phyloP scores from a whole-genome alignment of 2,888 invertebrate genomes.

The Lochmaea crataegi region DNA sequence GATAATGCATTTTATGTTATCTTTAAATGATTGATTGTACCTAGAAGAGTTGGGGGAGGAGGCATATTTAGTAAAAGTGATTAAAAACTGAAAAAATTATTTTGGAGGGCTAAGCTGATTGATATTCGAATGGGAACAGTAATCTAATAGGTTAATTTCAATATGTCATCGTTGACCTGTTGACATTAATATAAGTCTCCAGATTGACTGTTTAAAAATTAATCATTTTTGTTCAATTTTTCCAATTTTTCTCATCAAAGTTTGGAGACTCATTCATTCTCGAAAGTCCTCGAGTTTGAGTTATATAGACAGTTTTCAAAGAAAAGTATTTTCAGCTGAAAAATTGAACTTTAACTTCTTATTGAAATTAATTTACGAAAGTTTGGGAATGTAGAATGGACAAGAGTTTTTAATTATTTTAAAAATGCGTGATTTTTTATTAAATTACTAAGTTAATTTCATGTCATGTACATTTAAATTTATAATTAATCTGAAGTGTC shows the following conservation, averaged over 20 bases:
- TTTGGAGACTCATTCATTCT: not conserved
- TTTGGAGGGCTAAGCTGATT: too few species aligned
- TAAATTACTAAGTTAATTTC: too few species aligned
- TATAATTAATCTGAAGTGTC: too few species aligned
- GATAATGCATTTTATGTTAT: not conserved
- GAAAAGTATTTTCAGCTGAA: not conserved
- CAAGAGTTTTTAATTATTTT: too few species aligned
- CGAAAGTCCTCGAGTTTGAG: not conserved
- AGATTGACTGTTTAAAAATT: not conserved
- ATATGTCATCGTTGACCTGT: too few species aligned
- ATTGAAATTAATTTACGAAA: not conserved
- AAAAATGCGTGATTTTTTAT: too few species aligned
- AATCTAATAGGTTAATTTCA: too few species aligned
- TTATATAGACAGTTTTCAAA: not conserved
- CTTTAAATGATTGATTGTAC: not conserved
- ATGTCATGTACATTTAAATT: too few species aligned
- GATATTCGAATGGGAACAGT: too few species aligned
- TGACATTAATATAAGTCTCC: too few species aligned
- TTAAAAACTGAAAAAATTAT: too few species aligned
- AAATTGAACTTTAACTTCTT: not conserved
- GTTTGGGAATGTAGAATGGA: not conserved
- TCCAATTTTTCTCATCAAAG: not conserved
- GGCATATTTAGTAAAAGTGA: too few species aligned
- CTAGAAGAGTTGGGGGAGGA: not conserved
- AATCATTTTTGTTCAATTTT: not conserved